Percentiles rank a stretch among this genome's conserved stretches.
These are phyloP conservation scores for Cydia amplana DNA, from an alignment of 1,140 invertebrate genomes.

Conservation along the genomic window DNA sequence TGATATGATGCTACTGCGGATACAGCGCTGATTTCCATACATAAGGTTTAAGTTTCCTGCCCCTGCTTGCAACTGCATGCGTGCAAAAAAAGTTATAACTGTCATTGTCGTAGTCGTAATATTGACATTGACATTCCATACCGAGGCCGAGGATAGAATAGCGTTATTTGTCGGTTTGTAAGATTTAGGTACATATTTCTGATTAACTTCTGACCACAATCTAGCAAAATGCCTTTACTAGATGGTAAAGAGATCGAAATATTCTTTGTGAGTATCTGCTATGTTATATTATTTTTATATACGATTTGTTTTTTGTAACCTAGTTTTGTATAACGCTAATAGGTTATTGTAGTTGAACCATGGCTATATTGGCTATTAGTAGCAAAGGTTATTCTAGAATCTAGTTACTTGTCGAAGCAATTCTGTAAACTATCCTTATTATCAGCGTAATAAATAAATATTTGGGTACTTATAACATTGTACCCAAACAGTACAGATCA, in stretches of 20 bases:
- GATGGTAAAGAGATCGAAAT: slow-evolving; percentile 76
- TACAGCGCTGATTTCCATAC: too few species aligned
- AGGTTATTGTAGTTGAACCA: background rate
- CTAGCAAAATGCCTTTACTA: slow-evolving; percentile 67
- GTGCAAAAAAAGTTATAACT: background rate
- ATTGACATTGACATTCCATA: background rate
- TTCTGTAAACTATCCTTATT: too few species aligned
- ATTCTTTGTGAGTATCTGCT: slow-evolving; percentile 71
- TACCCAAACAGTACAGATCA: too few species aligned
- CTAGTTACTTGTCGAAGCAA: too few species aligned
- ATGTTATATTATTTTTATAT: background rate
- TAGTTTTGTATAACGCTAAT: too few species aligned
- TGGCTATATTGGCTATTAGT: background rate
- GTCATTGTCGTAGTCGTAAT: background rate
- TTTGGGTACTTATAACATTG: too few species aligned
- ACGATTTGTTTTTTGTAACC: background rate
- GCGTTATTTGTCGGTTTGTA: background rate
- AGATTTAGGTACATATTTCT: background rate
- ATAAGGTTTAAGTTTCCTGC: too few species aligned
- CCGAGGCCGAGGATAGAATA: background rate
- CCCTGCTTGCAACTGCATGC: background rate
- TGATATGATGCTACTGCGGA: too few species aligned
- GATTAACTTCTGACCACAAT: background rate
- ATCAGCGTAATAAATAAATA: too few species aligned
- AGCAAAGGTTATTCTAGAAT: too few species aligned